Base-by-base conservation (phyloP, 2,113 vertebrate species). In the Accipiter cooperii region DNA sequence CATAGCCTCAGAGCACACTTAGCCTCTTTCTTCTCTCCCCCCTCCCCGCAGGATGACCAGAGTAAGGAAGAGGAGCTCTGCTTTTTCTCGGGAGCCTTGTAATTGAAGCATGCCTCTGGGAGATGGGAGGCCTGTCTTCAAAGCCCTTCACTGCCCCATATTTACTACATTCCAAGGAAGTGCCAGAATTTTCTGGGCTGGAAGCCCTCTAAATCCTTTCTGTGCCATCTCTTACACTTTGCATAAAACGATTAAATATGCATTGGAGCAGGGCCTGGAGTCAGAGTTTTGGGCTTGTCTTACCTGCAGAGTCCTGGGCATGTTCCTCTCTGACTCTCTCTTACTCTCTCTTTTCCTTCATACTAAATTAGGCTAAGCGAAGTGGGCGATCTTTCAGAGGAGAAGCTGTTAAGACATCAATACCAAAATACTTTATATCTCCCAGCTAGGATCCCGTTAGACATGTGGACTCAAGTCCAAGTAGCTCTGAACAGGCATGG, bases 111-210 rank as follows among this genome's bases (percentile, higher is more conserved):
- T 1, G 2, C 40, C 82, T 44, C 69, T 69, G 78, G 73, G 87
- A 90, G 25, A 79, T 1, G 1, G 60, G 49, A 80, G 31, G 54
- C 8, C 74, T 61, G 38, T 61, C 57, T 89, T 95, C 81, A 95
- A 91, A 96, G 84, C 17, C 26, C 49, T 92, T 68, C 74, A 55
- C 10, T 79, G 65, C 61, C 52, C 52, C 6, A 1, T 61, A 73
- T 87, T 89, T 91, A 91, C 89, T 40, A 79, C 87, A 93, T 89
- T 93, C 84, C 81, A 79, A 34, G 34, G 34, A 93, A 79, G 29
- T 65, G 84, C 61, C 57, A 89, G 81, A 91, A 84, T 76, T 82
- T 93, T 97, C 61, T 89, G 69, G 91, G 70, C 89, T 95, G 47
- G 29, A 91, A 85, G 81, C 69, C 69, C 44, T 93, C 49, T 82